These are phyloP conservation scores for Bagarius yarrelli DNA, from an alignment of 2,113 vertebrate species.

Conservation along the genomic window DNA sequence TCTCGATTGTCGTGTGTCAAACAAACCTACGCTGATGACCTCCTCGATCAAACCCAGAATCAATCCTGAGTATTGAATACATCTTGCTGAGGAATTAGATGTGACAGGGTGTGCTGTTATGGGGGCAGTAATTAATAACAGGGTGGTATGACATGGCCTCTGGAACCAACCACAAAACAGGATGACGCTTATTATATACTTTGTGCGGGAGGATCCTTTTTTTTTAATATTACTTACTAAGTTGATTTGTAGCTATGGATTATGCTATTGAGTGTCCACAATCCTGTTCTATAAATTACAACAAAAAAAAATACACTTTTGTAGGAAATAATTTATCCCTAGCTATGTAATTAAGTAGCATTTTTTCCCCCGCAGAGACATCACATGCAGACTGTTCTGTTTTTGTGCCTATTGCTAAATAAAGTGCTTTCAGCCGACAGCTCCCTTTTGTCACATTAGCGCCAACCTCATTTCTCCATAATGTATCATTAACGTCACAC, in stretches of 20 bases:
- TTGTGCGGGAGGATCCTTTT: neutral
- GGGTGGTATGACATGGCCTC: neutral
- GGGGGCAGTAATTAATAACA: no score
- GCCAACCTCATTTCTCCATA: neutral
- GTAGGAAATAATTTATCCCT: neutral
- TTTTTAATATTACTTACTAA: no score
- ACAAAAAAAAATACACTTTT: neutral
- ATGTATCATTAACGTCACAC: slow-evolving; percentile 7
- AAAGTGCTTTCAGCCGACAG: slow-evolving; percentile 6
- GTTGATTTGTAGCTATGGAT: neutral
- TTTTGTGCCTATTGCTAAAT: neutral
- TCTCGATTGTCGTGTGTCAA: neutral
- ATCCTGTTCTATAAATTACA: neutral
- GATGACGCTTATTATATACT: neutral
- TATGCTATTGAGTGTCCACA: neutral
- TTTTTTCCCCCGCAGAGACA: neutral
- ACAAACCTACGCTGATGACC: neutral
- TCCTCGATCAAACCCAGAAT: neutral
- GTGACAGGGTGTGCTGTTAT: neutral
- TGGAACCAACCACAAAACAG: neutral
- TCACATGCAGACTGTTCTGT: neutral
- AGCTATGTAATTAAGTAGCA: neutral
- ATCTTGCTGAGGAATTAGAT: neutral
- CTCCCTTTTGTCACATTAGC: slow-evolving; percentile 14
- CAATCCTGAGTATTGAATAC: neutral